phyloP scores from a whole-genome alignment of 2,797 vertebrate genomes.

The Ibycter americanus region DNA sequence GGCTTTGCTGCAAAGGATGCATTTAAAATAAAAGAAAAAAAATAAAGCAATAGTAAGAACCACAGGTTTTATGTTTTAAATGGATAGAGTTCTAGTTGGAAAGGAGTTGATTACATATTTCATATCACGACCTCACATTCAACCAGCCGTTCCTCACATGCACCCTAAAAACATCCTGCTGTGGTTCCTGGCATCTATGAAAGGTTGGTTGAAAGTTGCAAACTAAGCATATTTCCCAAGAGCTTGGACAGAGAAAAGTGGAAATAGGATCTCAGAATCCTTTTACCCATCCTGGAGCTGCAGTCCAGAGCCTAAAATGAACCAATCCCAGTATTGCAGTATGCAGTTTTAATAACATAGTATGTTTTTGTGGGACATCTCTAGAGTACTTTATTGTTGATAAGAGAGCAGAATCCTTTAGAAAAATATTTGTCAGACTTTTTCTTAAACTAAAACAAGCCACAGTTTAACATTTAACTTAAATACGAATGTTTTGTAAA shows the following conservation, averaged over 20 bases:
- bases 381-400: neutral
- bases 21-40: constrained; percentile 34
- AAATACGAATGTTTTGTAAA: neutral
- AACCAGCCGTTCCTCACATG: constrained; percentile 50
- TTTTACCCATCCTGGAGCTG: neutral
- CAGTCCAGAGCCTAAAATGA: neutral
- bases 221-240: constrained; percentile 20
- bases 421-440: neutral
- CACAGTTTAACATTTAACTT: neutral
- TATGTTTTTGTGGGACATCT: neutral
- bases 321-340: neutral
- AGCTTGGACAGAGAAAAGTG: neutral
- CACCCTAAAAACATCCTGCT: constrained; percentile 45
- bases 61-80: constrained; percentile 45
- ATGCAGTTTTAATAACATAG: neutral
- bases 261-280: constrained; percentile 1
- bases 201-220: constrained; percentile 27
- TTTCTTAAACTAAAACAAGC: neutral
- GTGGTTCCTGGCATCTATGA: constrained; percentile 55
- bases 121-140: constrained; percentile 47
- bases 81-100: constrained; percentile 39
- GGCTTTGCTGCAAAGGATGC: constrained; percentile 59
- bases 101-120: constrained; percentile 58
- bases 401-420: neutral
- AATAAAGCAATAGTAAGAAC: constrained; percentile 24